Base-by-base conservation (phyloP, 2,113 vertebrate species). In the Archocentrus centrarchus region DNA sequence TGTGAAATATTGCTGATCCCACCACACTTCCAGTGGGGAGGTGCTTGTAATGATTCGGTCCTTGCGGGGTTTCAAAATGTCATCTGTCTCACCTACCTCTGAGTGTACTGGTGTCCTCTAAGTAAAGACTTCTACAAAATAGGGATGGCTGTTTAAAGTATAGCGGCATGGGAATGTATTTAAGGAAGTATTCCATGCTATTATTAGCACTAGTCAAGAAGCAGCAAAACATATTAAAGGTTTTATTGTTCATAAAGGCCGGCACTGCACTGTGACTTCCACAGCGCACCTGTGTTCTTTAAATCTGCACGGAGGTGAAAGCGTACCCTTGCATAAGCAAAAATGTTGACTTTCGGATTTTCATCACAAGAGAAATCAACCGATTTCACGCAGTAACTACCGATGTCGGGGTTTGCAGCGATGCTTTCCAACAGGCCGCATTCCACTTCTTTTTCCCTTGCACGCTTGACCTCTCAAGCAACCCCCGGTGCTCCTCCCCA, bases 1-100 rank as follows among this genome's bases (percentile, higher is more conserved):
- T 89, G 94, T 95, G 95, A 96, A 96, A 95, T 95, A 95, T 94
- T 88, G 94, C 94, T 93, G 94, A 95, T 95, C 93, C 92, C 83
- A 77, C 89, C 92, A 93, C 93, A 94, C 92, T 93, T 95, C 91
- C 92, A 92, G 91, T 86, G 78, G 91, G 89, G 91, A 90, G 91
- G 90, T 90, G 92, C 89, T 87, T 92, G 91, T 89, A 93, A 94
- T 95, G 94, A 95, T 94, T 94, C 92, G 89, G 92, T 92, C 93
- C 90, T 92, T 82, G 93, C 86, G 86, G 92, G 92, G 89, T 92
- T 95, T 93, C 93, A 88, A 91, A 91, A 85, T 93, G 93, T 93
- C 93, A 95, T 94, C 92, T 88, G 92, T 91, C 91, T 94, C 85
- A 82, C 89, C 92, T 76, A 86, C 87, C 88, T 88, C 89, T 37